These are phyloP conservation scores for Phasia obesa DNA, from an alignment of 2,888 invertebrate species.

Conservation along the genomic window DNA sequence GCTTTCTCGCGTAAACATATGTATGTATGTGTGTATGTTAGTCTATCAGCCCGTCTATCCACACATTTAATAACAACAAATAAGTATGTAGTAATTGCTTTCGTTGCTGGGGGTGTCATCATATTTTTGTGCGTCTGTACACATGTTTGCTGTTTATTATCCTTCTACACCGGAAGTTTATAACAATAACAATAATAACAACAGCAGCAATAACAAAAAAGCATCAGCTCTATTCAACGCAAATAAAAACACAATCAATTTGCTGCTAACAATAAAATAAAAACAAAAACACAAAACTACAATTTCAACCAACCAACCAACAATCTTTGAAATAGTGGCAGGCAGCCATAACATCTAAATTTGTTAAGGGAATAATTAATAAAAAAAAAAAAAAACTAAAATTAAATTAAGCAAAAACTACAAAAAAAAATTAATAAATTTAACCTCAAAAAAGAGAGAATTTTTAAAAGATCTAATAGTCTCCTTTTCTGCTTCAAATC, in stretches of 20 bases:
- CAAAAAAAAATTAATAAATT: no score
- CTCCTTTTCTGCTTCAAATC: no score
- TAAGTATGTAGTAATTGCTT: slow-evolving; percentile 23
- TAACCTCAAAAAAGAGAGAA: no score
- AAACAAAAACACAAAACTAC: slow-evolving; percentile 13
- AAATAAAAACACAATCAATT: slow-evolving; percentile 45
- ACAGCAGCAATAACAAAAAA: slow-evolving; percentile 28
- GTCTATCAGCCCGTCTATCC: slow-evolving; percentile 40
- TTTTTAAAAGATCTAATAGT: no score
- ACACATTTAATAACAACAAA: slow-evolving; percentile 64
- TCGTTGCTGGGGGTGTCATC: slow-evolving; percentile 73
- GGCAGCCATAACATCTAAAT: no score
- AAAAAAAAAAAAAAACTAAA: no score
- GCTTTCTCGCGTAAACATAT: slow-evolving; percentile 43
- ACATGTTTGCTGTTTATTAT: slow-evolving; percentile 72
- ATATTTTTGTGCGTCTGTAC: slow-evolving; percentile 53
- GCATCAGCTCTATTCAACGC: slow-evolving; percentile 19
- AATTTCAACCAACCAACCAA: slow-evolving; percentile 15
- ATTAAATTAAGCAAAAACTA: no score
- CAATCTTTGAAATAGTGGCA: not conserved
- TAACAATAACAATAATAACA: slow-evolving; percentile 57
- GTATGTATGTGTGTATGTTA: no score
- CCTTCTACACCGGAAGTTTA: slow-evolving; percentile 73
- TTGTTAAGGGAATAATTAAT: no score
- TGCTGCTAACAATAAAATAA: not conserved